These are phyloP conservation scores for Orthonyx spaldingii DNA, from an alignment of 2,113 vertebrate genomes.

Conservation along the genomic window DNA sequence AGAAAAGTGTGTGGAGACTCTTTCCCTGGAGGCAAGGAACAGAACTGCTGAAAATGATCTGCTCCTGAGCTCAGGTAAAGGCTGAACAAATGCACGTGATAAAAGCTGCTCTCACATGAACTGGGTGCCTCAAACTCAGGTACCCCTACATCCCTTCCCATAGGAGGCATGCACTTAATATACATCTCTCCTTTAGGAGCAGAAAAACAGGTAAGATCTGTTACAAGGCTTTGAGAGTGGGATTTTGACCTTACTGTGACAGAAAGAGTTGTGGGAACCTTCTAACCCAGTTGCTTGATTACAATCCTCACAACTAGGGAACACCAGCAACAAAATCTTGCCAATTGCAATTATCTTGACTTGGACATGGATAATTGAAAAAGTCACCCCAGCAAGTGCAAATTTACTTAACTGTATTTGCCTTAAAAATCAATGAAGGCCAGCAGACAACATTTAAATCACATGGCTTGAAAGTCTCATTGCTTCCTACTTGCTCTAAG, in stretches of 20 bases:
- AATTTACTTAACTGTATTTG: not conserved
- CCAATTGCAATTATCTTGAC: not conserved
- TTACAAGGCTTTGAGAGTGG: not conserved
- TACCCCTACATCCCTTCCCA: not conserved
- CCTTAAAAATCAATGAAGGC: not conserved
- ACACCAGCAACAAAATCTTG: not conserved
- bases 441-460: not conserved
- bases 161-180: not conserved
- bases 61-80: constrained; percentile 54
- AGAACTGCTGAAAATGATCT: not conserved
- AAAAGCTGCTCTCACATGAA: not conserved
- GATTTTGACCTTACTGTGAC: not conserved
- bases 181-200: not conserved
- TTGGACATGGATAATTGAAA: not conserved
- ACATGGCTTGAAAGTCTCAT: rapidly evolving
- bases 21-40: constrained; percentile 44
- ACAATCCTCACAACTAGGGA: not conserved
- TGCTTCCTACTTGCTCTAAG: not conserved
- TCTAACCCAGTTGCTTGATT: not conserved
- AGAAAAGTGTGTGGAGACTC: constrained; percentile 69
- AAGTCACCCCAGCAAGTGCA: not conserved
- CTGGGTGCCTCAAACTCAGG: not conserved
- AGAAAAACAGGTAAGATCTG: not conserved
- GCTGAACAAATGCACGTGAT: not conserved
- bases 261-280: not conserved